Base-by-base conservation (phyloP, 2,797 vertebrate species). In the Microctenopoma stevenorrisi region DNA sequence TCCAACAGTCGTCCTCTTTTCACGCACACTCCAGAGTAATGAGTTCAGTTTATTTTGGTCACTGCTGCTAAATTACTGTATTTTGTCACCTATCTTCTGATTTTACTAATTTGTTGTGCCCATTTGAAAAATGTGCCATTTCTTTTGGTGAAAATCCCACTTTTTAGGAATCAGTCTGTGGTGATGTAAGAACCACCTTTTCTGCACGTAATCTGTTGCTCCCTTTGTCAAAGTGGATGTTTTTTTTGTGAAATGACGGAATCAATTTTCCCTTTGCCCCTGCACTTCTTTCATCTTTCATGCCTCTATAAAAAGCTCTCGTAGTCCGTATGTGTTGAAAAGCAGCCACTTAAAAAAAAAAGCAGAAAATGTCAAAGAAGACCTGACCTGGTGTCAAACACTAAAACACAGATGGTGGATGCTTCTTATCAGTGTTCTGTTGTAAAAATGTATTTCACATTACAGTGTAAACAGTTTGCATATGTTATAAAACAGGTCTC, bases 301-400 rank as follows among this genome's bases (percentile, higher is more conserved):
- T 65, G 28, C 56, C 15, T 78, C 60, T 61, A 8, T 13, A 33
- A 47, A 55, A 42, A 9, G 13, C 61, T 54, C 47, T 51, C 15
- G 33, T 42, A 48, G 38, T 73, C 61, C 15, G 15, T 70, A 65
- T 54, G 56, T 56, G 64, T 25, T 51, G 44, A 66, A 22, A 38
- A 49, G 74, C 25, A 47, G n/a, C 38, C 42, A 30, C 49, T 61
- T 71, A 53, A 64, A 49, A 44, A 7, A 22, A 18, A 28, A 64
- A 53, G 22, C 63, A 42, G n/a, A 46, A 49, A 18, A 52, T 68
- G 53, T 58, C 40, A 54, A 60, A 66, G 38, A 7, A 30, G 60
- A 58, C 52, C 26, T 61, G 61, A 65, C 64, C 71, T 28, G 22
- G 28, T 60, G 64, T 71, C 77, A 76, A 73, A 74, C 55, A 38